These are phyloP conservation scores for Rhinogobius similis DNA, from an alignment of 2,113 vertebrate genomes.

Conservation along the genomic window DNA sequence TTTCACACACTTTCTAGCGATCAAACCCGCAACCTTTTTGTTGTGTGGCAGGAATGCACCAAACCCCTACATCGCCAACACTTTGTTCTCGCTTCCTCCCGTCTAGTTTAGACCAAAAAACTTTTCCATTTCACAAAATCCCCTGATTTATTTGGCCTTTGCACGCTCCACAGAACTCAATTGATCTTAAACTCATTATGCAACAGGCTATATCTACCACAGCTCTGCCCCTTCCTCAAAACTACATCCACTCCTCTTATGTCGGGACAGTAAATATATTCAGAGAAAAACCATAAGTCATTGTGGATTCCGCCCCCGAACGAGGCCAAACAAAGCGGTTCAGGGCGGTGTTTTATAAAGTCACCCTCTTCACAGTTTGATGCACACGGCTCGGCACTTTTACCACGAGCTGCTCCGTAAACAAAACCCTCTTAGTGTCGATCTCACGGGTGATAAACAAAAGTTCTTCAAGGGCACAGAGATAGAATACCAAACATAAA, in stretches of 20 bases:
- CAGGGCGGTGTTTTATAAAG: neutral
- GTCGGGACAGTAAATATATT: constrained; percentile 1
- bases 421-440: constrained; percentile 4
- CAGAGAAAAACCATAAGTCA: neutral
- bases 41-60: neutral
- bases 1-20: neutral
- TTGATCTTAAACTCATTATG: neutral
- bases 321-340: constrained; percentile 1
- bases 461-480: neutral
- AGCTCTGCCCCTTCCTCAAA: neutral
- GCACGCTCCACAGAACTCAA: neutral
- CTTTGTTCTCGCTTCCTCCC: neutral
- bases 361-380: constrained; percentile 1
- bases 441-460: neutral
- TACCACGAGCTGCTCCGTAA: neutral
- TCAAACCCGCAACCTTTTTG: neutral
- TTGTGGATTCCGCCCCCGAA: constrained; percentile 1
- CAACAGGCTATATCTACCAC: neutral
- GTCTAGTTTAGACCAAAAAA: neutral
- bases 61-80: neutral
- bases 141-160: neutral
- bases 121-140: neutral
- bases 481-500: neutral
- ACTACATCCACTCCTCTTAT: neutral
- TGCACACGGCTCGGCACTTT: constrained; percentile 1